Percentiles rank a stretch among this genome's conserved stretches.
These are phyloP conservation scores for Cryptocephalus moraei DNA, from an alignment of 2,888 invertebrate species.

Conservation along the genomic window DNA sequence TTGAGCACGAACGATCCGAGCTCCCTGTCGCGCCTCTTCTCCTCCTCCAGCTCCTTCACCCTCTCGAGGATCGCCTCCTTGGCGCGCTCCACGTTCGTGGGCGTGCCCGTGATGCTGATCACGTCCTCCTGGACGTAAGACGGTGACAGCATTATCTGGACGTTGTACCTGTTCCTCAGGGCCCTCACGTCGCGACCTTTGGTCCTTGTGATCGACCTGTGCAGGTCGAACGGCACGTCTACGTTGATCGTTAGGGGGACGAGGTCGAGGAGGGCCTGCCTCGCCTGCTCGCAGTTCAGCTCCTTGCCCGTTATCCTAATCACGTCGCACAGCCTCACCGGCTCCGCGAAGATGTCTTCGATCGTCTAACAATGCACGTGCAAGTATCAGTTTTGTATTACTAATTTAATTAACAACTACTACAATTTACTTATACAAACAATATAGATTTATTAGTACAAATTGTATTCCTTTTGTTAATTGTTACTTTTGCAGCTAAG, in stretches of 20 bases:
- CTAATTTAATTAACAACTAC: too few species aligned
- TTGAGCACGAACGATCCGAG: constrained; percentile 75
- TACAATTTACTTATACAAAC: too few species aligned
- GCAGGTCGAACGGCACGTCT: constrained; percentile 84
- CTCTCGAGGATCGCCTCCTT: constrained; percentile 42
- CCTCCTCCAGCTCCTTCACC: constrained; percentile 73
- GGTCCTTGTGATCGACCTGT: constrained; percentile 88
- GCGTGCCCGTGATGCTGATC: constrained; percentile 58
- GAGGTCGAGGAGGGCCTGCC: constrained; percentile 76
- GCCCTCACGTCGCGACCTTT: constrained; percentile 80
- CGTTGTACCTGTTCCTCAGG: constrained; percentile 75
- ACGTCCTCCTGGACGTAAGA: constrained; percentile 69
- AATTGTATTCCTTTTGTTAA: too few species aligned
- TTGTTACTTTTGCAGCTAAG: too few species aligned
- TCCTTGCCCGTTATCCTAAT: constrained; percentile 73
- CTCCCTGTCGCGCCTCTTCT: constrained; percentile 76
- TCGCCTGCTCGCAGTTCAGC: constrained; percentile 82
- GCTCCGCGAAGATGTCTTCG: constrained; percentile 40
- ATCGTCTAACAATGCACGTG: constrained; percentile 22
- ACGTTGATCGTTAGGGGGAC: constrained; percentile 75
- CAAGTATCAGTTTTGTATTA: too few species aligned
- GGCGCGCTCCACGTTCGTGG: constrained; percentile 74
- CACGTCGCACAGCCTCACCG: constrained; percentile 59
- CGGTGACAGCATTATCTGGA: constrained; percentile 44
- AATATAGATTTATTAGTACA: too few species aligned